Evolutionary conservation across 2,113 vertebrate genomes (phyloP).

Genomic region (Serilophus lunatus): DNA sequence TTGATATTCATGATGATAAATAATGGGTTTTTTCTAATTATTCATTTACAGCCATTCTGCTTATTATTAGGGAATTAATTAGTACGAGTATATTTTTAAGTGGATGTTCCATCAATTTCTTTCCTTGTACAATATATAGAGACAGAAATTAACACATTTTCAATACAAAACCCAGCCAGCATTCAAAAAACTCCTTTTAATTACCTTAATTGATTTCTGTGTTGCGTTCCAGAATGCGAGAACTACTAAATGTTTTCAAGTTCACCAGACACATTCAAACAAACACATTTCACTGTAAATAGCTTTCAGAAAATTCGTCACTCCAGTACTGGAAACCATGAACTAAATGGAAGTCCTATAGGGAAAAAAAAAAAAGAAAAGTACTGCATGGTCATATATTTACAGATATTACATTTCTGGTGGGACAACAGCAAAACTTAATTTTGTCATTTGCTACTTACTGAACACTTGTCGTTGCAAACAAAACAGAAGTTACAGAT

Average conservation of each 20-base stretch:
- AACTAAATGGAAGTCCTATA: not conserved
- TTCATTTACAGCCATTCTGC: constrained; percentile 3
- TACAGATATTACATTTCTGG: not conserved
- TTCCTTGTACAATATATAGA: constrained; percentile 73
- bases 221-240: not conserved
- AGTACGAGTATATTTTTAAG: constrained; percentile 44
- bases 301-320: not conserved
- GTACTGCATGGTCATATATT: not conserved
- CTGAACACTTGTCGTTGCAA: not conserved
- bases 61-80: constrained; percentile 44
- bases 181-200: not conserved
- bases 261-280: not conserved
- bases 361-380: not conserved
- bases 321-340: not conserved
- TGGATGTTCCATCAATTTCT: not conserved
- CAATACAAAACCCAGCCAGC: constrained; percentile 24
- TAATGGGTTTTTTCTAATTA: constrained; percentile 29
- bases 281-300: not conserved
- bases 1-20: not conserved
- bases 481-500: not conserved
- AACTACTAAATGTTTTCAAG: not conserved
- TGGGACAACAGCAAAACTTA: not conserved
- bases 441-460: not conserved
- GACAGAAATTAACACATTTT: constrained; percentile 16
- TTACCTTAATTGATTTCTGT: not conserved